A percentile compares a stretch with the other conserved stretches of the same genome.
phyloP scores from a whole-genome alignment of 92 coral and sea anemone species.

The Umimayanthus kanabou region DNA sequence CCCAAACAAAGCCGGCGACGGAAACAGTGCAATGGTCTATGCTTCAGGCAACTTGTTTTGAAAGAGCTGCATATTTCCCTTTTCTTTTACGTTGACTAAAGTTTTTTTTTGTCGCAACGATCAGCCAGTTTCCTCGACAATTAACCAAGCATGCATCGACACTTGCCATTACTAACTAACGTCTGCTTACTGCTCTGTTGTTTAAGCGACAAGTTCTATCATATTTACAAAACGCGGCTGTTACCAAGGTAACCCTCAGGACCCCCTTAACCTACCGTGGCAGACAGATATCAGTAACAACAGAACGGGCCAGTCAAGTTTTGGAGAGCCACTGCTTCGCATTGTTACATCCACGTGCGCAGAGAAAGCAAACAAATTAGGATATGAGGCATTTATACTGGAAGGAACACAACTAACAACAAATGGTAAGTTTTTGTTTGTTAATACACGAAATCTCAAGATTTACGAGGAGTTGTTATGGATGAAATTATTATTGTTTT shows the following conservation, averaged over 20 bases:
- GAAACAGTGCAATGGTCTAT: too few relatives aligned
- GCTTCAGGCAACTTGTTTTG: too few relatives aligned
- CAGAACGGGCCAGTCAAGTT: background rate
- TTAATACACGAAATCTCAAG: background rate
- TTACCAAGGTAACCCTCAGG: background rate
- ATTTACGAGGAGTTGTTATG: background rate
- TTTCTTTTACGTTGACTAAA: too few relatives aligned
- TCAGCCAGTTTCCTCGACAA: background rate
- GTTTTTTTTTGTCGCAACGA: background rate
- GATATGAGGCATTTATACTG: background rate
- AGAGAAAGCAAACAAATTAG: background rate
- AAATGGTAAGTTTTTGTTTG: background rate
- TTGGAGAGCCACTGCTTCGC: background rate
- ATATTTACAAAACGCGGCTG: slow-evolving; percentile 3
- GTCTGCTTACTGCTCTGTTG: background rate
- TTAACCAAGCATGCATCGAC: too few relatives aligned
- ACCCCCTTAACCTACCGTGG: background rate
- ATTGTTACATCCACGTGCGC: background rate
- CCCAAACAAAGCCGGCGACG: too few relatives aligned
- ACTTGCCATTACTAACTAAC: background rate
- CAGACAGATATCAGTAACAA: background rate
- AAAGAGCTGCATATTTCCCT: too few relatives aligned
- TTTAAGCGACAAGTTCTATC: background rate
- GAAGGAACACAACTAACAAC: background rate
- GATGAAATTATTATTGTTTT: background rate